These are phyloP conservation scores for Leptothorax acervorum DNA, from an alignment of 2,888 invertebrate species.

Conservation along the genomic window DNA sequence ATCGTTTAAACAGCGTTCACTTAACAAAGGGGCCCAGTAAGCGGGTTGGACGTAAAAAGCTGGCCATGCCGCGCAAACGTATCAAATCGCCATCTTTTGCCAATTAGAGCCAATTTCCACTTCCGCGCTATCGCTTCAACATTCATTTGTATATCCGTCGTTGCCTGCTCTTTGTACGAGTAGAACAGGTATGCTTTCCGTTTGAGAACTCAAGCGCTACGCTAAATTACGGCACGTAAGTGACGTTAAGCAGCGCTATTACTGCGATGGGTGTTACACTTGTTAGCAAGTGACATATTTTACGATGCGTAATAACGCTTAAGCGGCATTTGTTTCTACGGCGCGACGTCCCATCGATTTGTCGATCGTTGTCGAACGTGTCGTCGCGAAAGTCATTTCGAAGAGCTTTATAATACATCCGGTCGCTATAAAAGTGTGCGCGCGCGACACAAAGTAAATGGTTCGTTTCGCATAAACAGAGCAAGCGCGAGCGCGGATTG, in stretches of 20 bases:
- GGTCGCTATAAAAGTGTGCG: constrained; percentile 6
- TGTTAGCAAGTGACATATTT: constrained; percentile 12
- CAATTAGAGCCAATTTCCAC: constrained; percentile 78
- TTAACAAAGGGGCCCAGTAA: constrained; percentile 73
- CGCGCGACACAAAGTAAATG: constrained; percentile 30
- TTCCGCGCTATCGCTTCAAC: constrained; percentile 16
- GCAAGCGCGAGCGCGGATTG: constrained; percentile 44
- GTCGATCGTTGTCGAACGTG: background rate
- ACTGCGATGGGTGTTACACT: background rate
- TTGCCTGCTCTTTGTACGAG: background rate
- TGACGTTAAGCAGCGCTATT: background rate
- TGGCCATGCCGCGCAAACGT: constrained; percentile 77
- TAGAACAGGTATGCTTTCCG: background rate
- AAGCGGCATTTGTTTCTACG: constrained; percentile 14
- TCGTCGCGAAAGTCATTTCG: constrained; percentile 27
- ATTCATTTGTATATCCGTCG: background rate
- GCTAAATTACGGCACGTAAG: background rate
- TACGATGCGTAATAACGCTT: background rate
- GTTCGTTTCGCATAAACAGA: constrained; percentile 50
- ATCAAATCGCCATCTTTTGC: constrained; percentile 75
- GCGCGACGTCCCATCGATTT: background rate
- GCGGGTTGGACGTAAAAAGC: constrained; percentile 75
- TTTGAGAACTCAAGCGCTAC: background rate
- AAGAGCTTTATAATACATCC: constrained; percentile 22
- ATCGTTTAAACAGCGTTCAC: constrained; percentile 80